phyloP scores from a whole-genome alignment of 2,113 vertebrate genomes.

The Galbula dea region DNA sequence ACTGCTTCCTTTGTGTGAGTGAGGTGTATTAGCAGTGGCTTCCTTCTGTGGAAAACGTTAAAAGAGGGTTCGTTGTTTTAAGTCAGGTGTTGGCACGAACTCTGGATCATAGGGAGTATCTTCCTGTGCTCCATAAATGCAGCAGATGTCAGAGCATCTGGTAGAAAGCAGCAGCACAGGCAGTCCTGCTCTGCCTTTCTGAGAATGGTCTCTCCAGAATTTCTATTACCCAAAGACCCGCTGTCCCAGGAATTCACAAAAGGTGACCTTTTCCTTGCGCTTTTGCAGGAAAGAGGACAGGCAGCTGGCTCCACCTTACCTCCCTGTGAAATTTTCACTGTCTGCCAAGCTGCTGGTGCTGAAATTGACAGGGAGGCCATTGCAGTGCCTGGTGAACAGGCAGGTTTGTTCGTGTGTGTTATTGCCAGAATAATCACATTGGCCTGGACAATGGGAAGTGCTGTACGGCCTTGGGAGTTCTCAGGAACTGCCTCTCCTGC shows the following conservation, averaged over 20 bases:
- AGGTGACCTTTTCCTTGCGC: neutral
- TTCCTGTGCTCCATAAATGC: neutral
- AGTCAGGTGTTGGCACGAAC: neutral
- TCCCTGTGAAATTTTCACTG: neutral
- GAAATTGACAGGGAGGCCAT: neutral
- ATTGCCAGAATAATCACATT: neutral
- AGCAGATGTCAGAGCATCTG: neutral
- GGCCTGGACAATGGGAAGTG: neutral
- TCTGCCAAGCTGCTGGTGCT: neutral
- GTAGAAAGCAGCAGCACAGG: neutral
- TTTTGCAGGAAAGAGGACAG: neutral
- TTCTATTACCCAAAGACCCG: neutral
- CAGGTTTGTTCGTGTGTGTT: fast-evolving
- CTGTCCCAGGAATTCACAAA: neutral
- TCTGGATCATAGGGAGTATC: neutral
- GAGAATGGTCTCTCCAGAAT: neutral
- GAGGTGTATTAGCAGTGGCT: neutral
- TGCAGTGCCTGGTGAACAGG: neutral
- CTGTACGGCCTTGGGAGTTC: neutral
- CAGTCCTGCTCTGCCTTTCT: neutral
- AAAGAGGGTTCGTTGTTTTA: neutral
- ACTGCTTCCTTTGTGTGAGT: neutral
- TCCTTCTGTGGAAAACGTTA: neutral
- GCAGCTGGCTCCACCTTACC: neutral
- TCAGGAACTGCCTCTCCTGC: neutral